Percentiles rank a stretch among this genome's conserved stretches.
These are phyloP conservation scores for Lethenteron reissneri DNA, from an alignment of 2,113 vertebrate genomes.

Conservation along the genomic window DNA sequence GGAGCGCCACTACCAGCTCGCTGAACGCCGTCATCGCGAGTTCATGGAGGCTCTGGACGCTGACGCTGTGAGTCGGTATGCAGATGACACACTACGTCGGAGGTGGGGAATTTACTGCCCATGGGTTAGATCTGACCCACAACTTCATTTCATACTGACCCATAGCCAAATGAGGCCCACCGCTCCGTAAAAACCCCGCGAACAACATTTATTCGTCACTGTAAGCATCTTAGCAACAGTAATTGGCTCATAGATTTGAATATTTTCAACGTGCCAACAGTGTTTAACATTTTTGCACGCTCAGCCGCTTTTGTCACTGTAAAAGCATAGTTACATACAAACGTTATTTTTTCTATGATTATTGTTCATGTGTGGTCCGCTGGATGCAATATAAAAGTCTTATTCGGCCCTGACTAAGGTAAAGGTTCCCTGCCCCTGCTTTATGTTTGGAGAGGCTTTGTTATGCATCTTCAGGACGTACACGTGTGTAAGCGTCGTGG, in stretches of 20 bases:
- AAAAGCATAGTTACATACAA: too few species aligned
- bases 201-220: constrained; percentile 7
- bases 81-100: background rate
- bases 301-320: too few species aligned
- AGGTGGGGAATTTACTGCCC: background rate
- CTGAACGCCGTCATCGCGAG: constrained; percentile 43
- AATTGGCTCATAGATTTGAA: background rate
- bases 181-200: too few species aligned
- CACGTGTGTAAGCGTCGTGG: background rate
- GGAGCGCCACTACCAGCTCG: constrained; percentile 54
- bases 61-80: constrained; percentile 37
- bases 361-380: too few species aligned
- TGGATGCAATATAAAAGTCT: too few species aligned
- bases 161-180: background rate
- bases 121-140: background rate
- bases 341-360: too few species aligned
- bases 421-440: background rate
- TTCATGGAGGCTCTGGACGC: constrained; percentile 53
- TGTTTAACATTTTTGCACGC: too few species aligned
- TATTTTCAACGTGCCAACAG: background rate
- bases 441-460: background rate
- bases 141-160: background rate
- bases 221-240: background rate
- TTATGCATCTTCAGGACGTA: background rate
- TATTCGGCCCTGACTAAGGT: background rate